Evolutionary conservation across 2,113 vertebrate species (phyloP).

Genomic region (Chinchilla lanigera): DNA sequence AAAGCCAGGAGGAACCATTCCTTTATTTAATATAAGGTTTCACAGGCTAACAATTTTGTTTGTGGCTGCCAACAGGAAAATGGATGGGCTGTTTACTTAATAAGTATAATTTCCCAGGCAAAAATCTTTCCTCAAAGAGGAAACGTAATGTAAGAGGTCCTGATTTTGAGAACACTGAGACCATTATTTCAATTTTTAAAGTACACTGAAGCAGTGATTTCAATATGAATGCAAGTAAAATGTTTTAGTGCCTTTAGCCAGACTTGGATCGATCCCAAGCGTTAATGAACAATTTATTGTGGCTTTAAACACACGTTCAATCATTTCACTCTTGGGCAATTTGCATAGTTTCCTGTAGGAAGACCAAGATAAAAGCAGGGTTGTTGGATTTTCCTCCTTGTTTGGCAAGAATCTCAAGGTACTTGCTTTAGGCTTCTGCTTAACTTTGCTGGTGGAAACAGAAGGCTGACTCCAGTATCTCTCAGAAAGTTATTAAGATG

Average conservation of each 20-base stretch:
- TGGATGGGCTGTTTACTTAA: conserved; percentile 14
- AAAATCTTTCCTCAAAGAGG: neutral
- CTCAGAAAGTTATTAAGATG: neutral
- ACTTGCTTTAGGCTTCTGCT: neutral
- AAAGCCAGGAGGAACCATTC: neutral
- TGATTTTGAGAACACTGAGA: conserved; percentile 24
- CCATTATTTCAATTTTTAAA: conserved; percentile 55
- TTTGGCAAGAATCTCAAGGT: conserved; percentile 42
- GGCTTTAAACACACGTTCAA: conserved; percentile 19
- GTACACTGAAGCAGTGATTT: neutral
- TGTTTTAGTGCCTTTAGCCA: neutral
- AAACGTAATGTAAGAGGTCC: neutral
- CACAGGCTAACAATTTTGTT: neutral
- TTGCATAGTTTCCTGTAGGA: conserved; percentile 48
- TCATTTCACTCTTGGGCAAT: conserved; percentile 17
- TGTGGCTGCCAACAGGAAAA: neutral
- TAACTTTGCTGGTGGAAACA: neutral
- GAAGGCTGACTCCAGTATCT: neutral
- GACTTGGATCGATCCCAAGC: neutral
- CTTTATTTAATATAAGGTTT: neutral
- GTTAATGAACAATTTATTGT: conserved; percentile 63
- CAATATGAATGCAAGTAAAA: conserved; percentile 8
- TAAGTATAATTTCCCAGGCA: conserved; percentile 44
- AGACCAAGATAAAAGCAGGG: conserved; percentile 55
- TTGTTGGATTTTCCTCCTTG: neutral